Base-by-base conservation (phyloP, 2,888 invertebrate genomes). In the Cecidostiba fungosa region DNA sequence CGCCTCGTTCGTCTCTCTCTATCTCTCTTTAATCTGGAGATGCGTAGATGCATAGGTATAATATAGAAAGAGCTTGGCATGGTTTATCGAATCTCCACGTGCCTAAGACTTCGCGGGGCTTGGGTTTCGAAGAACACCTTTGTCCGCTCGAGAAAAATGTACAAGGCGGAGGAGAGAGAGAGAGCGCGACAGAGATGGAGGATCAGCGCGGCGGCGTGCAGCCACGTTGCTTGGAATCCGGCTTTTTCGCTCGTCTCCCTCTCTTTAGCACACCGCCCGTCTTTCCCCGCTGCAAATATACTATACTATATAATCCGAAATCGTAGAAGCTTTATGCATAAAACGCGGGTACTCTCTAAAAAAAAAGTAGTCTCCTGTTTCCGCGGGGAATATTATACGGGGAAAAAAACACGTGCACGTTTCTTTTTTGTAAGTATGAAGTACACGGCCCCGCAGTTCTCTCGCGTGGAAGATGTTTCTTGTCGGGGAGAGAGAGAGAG, bases 151-250 rank as follows among this genome's bases (percentile, higher is more conserved):
- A 54, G n/a, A 69, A 14, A 59, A 59, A 59, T 59, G 54, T 59
- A 59, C 54, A 66, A 66, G 29, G 29, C 66, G 66, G 26, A 26
- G 66, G 14, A 26, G 29, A 66, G 39, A 14, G 54, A 76, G 74
- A 76, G n/a, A 29, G 82, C 26, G 73, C 39, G 43, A 59, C 50
- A 59, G 59, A 39, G 54, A 59, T 59, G 54, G 54, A 59, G 54
- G 54, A 19, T 59, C 54, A 32, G 36, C 14, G 19, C 43, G 10
- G 73, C 73, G 47, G 62, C 36, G 73, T 36, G 70, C 39, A 82
- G 85, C 85, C 85, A 86, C 85, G 85, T 86, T 86, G 85, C 85
- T 62, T 76, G 79, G 70, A 86, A 85, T 83, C 79, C 85, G 83
- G 85, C 85, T 79, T 83, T 86, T 85, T 85, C 73, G 69, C 70